Conservation (phyloP, 2,797 vertebrate genomes). For the Coregonus ussuriensis region DNA sequence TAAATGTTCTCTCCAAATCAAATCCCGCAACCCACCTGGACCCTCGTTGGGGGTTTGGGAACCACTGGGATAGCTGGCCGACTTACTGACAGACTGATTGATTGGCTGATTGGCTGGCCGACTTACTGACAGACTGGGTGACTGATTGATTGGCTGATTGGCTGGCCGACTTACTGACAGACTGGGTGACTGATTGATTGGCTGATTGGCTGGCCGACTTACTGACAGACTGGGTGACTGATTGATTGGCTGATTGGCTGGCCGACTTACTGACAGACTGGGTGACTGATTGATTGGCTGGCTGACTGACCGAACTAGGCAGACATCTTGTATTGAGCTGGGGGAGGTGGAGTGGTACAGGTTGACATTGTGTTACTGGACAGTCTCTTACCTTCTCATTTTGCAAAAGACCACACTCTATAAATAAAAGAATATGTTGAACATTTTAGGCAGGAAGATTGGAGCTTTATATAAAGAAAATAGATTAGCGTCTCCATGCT, state of each 20-base stretch:
- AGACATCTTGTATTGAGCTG: slow-evolving; percentile 62
- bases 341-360: slow-evolving; percentile 86
- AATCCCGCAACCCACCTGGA: too few species aligned
- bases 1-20: too few species aligned
- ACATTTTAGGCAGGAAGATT: slow-evolving; percentile 99
- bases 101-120: slow-evolving; percentile 43
- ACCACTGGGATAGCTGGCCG: background rate
- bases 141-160: too few species aligned
- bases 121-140: too few species aligned
- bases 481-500: slow-evolving; percentile 97
- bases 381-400: slow-evolving; percentile 99
- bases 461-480: slow-evolving; percentile 95
- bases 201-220: background rate
- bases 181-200: too few species aligned
- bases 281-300: slow-evolving; percentile 51
- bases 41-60: too few species aligned
- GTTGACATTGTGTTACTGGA: slow-evolving; percentile 94
- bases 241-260: background rate
- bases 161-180: background rate
- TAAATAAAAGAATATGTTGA: slow-evolving; percentile 99
- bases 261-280: background rate
- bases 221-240: too few species aligned
- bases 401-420: slow-evolving; percentile 99
- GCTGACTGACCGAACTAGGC: slow-evolving; percentile 39
- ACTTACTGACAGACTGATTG: slow-evolving; percentile 20